phyloP scores from a whole-genome alignment of 1,140 invertebrate genomes.

The Pantala flavescens region DNA sequence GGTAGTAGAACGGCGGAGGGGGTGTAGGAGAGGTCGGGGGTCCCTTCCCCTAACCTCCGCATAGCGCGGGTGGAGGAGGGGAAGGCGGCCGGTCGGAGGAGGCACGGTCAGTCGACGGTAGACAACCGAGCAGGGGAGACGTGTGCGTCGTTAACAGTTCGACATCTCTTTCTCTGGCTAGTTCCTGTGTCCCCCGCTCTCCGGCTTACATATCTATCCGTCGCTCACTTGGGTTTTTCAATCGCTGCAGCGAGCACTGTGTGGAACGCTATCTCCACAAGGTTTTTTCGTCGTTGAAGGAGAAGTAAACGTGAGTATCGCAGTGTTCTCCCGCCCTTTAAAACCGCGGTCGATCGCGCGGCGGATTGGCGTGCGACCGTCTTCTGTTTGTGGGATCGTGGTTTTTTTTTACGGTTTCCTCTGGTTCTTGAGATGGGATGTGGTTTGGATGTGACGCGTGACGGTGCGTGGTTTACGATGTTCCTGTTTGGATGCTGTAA shows the following conservation, averaged over 20 bases:
- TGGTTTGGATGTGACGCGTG: no score
- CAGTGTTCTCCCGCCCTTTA: neutral
- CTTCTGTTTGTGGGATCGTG: no score
- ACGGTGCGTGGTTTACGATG: no score
- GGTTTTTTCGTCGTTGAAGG: neutral
- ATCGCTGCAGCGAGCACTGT: neutral
- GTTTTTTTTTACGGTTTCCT: no score
- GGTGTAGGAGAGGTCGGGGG: neutral
- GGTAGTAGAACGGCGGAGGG: neutral
- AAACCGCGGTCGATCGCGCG: no score
- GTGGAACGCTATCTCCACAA: neutral
- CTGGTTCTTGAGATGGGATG: no score
- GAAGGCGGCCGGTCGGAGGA: neutral
- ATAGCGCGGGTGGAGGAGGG: conserved; percentile 5
- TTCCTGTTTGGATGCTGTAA: no score
- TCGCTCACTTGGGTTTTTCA: neutral
- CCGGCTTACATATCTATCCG: neutral
- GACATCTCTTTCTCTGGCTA: neutral
- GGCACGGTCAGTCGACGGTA: neutral
- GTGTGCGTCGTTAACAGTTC: neutral
- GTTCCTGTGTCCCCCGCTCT: neutral
- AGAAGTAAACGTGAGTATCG: neutral
- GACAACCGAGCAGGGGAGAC: neutral
- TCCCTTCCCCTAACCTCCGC: neutral
- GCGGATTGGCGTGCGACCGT: no score